Base-by-base conservation (phyloP, 2,888 invertebrate species). In the Eilema griseolum region DNA sequence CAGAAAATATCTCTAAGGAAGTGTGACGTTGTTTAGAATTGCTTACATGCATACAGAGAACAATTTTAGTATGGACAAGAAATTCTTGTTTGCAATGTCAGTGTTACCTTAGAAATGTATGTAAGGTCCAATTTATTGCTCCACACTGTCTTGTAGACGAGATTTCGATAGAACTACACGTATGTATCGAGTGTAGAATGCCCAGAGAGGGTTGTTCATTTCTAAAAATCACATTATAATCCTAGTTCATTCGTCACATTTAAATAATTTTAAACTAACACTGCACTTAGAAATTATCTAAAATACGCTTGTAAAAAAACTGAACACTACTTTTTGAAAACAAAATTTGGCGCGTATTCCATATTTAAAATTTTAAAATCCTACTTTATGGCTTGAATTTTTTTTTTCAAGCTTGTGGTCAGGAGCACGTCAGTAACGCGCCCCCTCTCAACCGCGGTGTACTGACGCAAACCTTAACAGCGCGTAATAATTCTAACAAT, bases 401-500 rank as follows among this genome's bases (percentile, higher is more conserved):
- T n/a, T 82, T 75, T 83, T 78, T 75, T 75, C 70, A 70, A 46
- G 60, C 33, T 60, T 68, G 63, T 73, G 82, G 81, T 78, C 83
- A 83, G 84, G 85, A 86, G 86, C 85, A 83, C 86, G 85, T 84
- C 80, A 80, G 87, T 82, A 82, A 81, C 82, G 86, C 87, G 90
- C 88, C 90, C 89, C 92, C 90, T 88, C 87, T 80, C 88, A 86
- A 86, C 86, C 89, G 88, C 89, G 84, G 84, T 85, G 86, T 84
- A 92, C 93, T 92, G 93, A 91, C 89, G 88, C 87, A 83, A 87
- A 88, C 88, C 86, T 87, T 92, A 93, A 93, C 94, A 88, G 90
- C 87, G 83, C 86, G 89, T 94, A 94, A 94, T 94, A 89, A 90
- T 90, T 87, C 88, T 88, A 86, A 90, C 93, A 92, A 94, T 90